These are phyloP conservation scores for Parnassius mnemosyne DNA, from an alignment of 2,888 invertebrate species.

Conservation along the genomic window DNA sequence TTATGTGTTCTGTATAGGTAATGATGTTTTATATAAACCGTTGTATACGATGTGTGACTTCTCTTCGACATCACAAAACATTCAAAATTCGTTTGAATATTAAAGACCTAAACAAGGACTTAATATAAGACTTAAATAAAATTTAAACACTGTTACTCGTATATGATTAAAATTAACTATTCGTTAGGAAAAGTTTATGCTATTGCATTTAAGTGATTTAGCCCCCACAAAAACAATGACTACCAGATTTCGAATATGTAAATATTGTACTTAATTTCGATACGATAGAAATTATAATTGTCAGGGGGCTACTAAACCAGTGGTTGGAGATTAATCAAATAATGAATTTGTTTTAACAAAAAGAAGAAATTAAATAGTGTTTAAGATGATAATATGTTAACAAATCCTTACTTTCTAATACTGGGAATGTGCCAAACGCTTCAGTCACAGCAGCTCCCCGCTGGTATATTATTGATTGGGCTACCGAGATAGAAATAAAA, in stretches of 20 bases:
- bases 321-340: conserved; percentile 39
- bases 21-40: conserved; percentile 74
- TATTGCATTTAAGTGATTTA: conserved; percentile 68
- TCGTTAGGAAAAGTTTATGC: conserved; percentile 75
- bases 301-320: conserved; percentile 31
- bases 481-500: conserved; percentile 54
- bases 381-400: conserved; percentile 54
- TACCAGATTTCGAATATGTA: conserved; percentile 46
- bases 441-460: conserved; percentile 59
- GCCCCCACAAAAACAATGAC: conserved; percentile 53
- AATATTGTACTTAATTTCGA: conserved; percentile 58
- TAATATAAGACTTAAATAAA: conserved; percentile 65
- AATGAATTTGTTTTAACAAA: conserved; percentile 46
- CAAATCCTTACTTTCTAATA: conserved; percentile 54
- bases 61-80: conserved; percentile 62
- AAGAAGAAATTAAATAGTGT: conserved; percentile 48
- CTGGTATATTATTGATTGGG: conserved; percentile 63
- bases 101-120: conserved; percentile 62
- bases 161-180: conserved; percentile 73
- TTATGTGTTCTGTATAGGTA: conserved; percentile 62
- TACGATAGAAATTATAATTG: conserved; percentile 47
- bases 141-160: conserved; percentile 78
- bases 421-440: conserved; percentile 78
- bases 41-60: conserved; percentile 79
- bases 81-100: conserved; percentile 59